Evolutionary conservation across 2,888 invertebrate genomes (phyloP), one percentile per base, ranked within the genome.

Genomic region (Drosophila barbarae): DNA sequence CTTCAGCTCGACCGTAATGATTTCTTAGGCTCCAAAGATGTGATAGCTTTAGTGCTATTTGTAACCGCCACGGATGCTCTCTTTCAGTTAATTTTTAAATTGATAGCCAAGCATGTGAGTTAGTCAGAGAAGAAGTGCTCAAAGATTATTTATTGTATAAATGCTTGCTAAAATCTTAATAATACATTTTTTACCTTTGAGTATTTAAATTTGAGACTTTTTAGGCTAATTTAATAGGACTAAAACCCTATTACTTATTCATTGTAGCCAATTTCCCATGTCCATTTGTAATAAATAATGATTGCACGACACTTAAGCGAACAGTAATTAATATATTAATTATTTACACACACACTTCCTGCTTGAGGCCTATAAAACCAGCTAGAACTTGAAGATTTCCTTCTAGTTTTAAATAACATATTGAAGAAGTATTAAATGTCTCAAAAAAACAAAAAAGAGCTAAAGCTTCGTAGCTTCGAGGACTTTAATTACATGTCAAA

Each of bases 401-500:
- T 6, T 3, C 3, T 8, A 41, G 34, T 51, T 41, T 21, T 23
- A 10, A 13, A 3, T 26, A 13, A 21, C 5, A 2, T 1, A n/a
- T n/a, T 5, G 5, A 3, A 42, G 2, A 9, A 1, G 9, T 5
- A 10, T 5, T 0, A 38, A 30, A 47, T 42, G 36, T 0, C 15
- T 9, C 18, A 34, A 30, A 18, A 30, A 35, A 12, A 9, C 1
- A 5, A 3, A 10, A 34, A 34, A 18, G 32, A 38, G 15, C 23
- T 41, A 10, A 38, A 18, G 18, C 54, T 46, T 34, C 56, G 38
- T 3, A 60, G 18, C 21, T 76, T 58, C 38, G 57, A 76, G 32
- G 74, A 74, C 39, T 74, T 73, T 34, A 71, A 57, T 21, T 60
- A 55, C 13, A 54, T 73, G 35, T 54, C 73, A 10, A 57, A 68